These are phyloP conservation scores for Lysiphlebus fabarum DNA, from an alignment of 1,140 invertebrate species.

Conservation along the genomic window DNA sequence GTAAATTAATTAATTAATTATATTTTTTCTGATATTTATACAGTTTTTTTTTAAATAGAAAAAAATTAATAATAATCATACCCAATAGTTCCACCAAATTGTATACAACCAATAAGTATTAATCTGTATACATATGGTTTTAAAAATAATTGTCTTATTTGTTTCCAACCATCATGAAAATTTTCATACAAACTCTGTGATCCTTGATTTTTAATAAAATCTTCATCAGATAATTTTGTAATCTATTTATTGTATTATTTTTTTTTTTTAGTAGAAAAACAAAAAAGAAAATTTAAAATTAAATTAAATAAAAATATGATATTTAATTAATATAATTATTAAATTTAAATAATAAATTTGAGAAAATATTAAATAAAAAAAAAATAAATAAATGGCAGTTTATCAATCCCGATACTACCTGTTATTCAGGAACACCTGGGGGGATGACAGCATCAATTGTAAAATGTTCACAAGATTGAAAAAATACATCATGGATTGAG, in stretches of 20 bases:
- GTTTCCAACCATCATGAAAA: slow-evolving; percentile 43
- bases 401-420: slow-evolving; percentile 23
- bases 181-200: slow-evolving; percentile 27
- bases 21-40: too few species aligned
- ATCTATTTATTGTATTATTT: slow-evolving; percentile 32
- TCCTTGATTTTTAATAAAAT: slow-evolving; percentile 39
- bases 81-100: slow-evolving; percentile 67
- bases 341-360: not conserved
- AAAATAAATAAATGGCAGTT: slow-evolving; percentile 10
- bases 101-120: slow-evolving; percentile 67
- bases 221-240: slow-evolving; percentile 50
- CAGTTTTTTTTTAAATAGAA: too few species aligned
- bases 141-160: slow-evolving; percentile 60
- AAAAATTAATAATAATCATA: slow-evolving; percentile 28
- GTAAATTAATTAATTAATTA: too few species aligned
- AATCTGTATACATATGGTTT: slow-evolving; percentile 67
- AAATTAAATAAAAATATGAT: slow-evolving; percentile 11
- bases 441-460: slow-evolving; percentile 13
- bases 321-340: not conserved
- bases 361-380: slow-evolving; percentile 6
- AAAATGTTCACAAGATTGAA: slow-evolving; percentile 14
- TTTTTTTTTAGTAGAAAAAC: not conserved
- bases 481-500: slow-evolving; percentile 7
- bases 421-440: slow-evolving; percentile 8
- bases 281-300: slow-evolving; percentile 1